These are phyloP conservation scores for Lepilemur ruficaudatus DNA, from an alignment of 2,797 vertebrate genomes.

Conservation along the genomic window DNA sequence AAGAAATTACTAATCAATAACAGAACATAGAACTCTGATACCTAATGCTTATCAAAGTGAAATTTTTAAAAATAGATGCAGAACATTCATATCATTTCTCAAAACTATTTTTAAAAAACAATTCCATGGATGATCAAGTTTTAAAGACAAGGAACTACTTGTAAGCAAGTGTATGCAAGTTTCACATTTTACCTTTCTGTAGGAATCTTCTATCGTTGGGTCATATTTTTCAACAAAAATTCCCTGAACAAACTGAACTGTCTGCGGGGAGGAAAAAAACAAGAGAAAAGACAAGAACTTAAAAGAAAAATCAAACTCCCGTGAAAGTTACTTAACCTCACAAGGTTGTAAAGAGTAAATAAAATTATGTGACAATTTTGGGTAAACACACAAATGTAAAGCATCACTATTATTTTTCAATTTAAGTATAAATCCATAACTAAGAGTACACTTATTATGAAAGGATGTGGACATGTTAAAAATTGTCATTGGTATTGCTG, in stretches of 20 bases:
- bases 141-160: slow-evolving; percentile 31
- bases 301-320: slow-evolving; percentile 43
- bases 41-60: not conserved
- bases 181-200: slow-evolving; percentile 94
- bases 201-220: slow-evolving; percentile 99
- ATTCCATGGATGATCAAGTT: not conserved
- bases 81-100: slow-evolving; percentile 10
- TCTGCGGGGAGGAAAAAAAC: slow-evolving; percentile 85
- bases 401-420: not conserved
- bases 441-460: not conserved
- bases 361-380: slow-evolving; percentile 12
- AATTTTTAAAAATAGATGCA: slow-evolving; percentile 14
- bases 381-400: not conserved
- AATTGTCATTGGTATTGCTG: not conserved
- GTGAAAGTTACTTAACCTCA: not conserved
- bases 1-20: not conserved
- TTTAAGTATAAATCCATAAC: not conserved
- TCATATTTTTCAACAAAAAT: slow-evolving; percentile 99
- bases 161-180: not conserved
- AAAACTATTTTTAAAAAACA: slow-evolving; percentile 10
- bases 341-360: slow-evolving; percentile 32
- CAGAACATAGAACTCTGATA: not conserved
- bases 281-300: slow-evolving; percentile 34
- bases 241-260: slow-evolving; percentile 99
- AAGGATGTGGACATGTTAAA: not conserved